These are phyloP conservation scores for Aethina tumida DNA, from an alignment of 1,140 invertebrate genomes.

Conservation along the genomic window DNA sequence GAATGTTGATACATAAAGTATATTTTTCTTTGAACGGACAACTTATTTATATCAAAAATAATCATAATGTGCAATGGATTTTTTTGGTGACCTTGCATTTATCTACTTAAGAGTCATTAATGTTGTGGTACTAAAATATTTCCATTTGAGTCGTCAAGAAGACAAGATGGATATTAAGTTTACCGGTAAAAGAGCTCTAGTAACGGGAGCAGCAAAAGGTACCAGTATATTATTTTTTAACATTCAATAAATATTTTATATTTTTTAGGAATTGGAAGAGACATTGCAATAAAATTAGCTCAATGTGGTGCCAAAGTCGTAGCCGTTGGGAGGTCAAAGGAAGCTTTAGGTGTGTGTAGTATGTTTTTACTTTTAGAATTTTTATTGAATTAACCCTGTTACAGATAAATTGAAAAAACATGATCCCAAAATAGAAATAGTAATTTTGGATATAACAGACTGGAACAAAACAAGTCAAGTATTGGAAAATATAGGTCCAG, in stretches of 20 bases:
- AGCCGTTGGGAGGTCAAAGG: constrained; percentile 42
- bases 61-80: too few species aligned
- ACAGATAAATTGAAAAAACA: constrained; percentile 48
- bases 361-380: too few species aligned
- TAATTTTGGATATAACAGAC: constrained; percentile 59
- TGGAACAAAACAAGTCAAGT: constrained; percentile 60
- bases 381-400: constrained; percentile 8
- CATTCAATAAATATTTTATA: constrained; percentile 13
- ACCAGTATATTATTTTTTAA: constrained; percentile 5
- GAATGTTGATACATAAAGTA: too few species aligned
- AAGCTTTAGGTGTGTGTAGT: constrained; percentile 36
- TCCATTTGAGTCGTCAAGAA: too few species aligned
- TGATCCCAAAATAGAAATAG: constrained; percentile 49
- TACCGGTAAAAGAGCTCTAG: too few species aligned
- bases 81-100: too few species aligned
- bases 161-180: too few species aligned
- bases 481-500: constrained; percentile 41
- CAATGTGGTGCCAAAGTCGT: constrained; percentile 43
- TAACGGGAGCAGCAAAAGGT: too few species aligned
- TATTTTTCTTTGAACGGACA: too few species aligned
- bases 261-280: constrained; percentile 46
- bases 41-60: too few species aligned
- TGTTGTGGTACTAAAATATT: too few species aligned
- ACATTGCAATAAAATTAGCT: constrained; percentile 39
- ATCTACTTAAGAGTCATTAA: too few species aligned